These are phyloP conservation scores for Rhynchopsitta pachyrhyncha DNA, from an alignment of 2,113 vertebrate genomes.

Conservation along the genomic window DNA sequence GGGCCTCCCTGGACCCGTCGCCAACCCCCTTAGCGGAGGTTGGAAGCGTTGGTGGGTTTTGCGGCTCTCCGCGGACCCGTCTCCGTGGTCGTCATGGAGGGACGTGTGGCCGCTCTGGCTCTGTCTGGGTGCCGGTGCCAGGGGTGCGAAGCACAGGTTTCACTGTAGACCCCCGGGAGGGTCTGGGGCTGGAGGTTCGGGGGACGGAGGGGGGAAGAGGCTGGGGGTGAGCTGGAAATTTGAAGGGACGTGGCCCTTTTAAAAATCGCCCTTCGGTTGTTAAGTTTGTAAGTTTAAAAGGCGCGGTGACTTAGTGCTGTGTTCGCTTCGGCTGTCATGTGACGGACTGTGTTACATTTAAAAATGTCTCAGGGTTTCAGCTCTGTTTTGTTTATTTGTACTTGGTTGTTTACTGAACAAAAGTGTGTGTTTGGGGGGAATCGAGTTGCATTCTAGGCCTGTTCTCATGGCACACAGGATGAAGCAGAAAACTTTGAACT, in stretches of 20 bases:
- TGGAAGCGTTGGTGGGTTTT: neutral
- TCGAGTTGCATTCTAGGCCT: fast-evolving
- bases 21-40: fast-evolving
- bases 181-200: neutral
- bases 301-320: fast-evolving
- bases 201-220: fast-evolving
- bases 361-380: fast-evolving
- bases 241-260: fast-evolving
- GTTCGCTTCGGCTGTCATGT: fast-evolving
- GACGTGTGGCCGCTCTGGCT: neutral
- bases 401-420: fast-evolving
- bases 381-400: neutral
- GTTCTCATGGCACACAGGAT: fast-evolving
- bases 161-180: too few species aligned
- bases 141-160: neutral
- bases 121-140: too few species aligned
- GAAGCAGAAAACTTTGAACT: neutral
- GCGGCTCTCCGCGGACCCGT: too few species aligned
- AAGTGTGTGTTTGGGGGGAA: neutral
- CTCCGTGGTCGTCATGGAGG: too few species aligned
- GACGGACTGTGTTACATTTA: fast-evolving
- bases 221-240: neutral
- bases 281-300: too few species aligned
- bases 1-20: too few species aligned
- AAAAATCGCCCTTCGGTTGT: fast-evolving